phyloP scores from a whole-genome alignment of 2,113 vertebrate genomes.

The Gallinago jamesoni region DNA sequence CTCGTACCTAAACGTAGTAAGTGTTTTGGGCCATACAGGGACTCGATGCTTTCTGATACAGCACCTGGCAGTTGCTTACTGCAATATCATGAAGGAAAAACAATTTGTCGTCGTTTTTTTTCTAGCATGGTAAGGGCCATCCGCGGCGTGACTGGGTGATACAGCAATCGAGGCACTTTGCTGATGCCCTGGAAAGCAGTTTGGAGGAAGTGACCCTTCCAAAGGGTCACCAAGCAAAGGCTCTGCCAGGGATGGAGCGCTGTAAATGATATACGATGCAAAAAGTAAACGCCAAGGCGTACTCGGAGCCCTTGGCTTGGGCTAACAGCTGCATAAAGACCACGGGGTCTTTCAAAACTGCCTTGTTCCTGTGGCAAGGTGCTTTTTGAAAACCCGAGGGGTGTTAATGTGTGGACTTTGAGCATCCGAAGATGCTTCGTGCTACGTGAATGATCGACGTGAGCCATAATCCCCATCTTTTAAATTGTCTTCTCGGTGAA shows the following conservation, averaged over 20 bases:
- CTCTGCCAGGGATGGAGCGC: rapidly evolving
- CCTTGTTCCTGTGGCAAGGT: rapidly evolving
- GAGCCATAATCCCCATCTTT: background rate
- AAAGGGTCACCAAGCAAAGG: slow-evolving; percentile 29
- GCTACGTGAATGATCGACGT: rapidly evolving
- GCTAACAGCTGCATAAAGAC: background rate
- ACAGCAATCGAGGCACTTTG: background rate
- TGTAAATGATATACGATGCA: background rate
- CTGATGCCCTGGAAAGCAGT: background rate
- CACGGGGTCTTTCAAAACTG: background rate
- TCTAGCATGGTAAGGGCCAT: background rate
- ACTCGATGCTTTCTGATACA: rapidly evolving
- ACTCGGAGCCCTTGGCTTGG: background rate
- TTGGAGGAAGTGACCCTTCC: background rate
- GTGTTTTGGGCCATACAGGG: rapidly evolving
- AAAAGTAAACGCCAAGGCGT: background rate
- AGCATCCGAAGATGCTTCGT: background rate
- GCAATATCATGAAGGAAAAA: background rate
- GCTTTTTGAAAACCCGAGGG: background rate
- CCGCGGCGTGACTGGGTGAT: background rate
- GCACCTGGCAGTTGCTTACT: background rate
- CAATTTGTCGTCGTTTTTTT: background rate
- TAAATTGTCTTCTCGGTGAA: background rate
- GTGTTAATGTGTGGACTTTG: background rate
- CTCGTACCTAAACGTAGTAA: background rate